These are phyloP conservation scores for Benthochromis sp. DNA, from an alignment of 2,113 vertebrate genomes.

Conservation along the genomic window DNA sequence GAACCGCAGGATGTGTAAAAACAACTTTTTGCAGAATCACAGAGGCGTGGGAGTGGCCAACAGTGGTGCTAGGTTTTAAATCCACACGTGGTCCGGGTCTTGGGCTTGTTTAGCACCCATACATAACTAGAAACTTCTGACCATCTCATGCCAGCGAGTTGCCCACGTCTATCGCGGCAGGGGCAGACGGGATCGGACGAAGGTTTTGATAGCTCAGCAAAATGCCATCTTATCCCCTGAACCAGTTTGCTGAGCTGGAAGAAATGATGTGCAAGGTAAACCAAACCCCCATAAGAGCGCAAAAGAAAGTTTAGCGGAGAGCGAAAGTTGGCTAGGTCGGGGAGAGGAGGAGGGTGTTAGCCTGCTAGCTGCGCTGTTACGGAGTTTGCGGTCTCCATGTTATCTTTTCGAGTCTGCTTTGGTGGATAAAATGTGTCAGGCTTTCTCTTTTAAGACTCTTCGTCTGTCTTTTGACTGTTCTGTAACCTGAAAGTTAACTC, in stretches of 20 bases:
- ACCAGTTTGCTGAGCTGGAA: conserved; percentile 62
- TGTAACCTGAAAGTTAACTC: neutral
- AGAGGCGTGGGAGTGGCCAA: conserved; percentile 34
- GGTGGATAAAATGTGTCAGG: neutral
- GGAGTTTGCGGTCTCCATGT: neutral
- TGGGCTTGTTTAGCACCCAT: conserved; percentile 30
- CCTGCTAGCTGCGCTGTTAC: conserved; percentile 1
- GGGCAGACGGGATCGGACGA: conserved; percentile 11
- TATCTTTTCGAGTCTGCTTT: neutral
- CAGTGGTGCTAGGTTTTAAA: conserved; percentile 58
- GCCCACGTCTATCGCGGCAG: conserved; percentile 12
- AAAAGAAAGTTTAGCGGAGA: conserved; percentile 8
- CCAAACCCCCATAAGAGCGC: neutral
- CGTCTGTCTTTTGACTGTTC: neutral
- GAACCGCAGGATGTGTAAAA: neutral
- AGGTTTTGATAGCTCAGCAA: neutral
- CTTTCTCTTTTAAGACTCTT: neutral
- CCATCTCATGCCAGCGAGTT: conserved; percentile 30
- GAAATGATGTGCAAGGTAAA: conserved; percentile 71
- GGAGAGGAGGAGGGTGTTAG: neutral
- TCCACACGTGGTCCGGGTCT: conserved; percentile 60
- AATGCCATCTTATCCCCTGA: conserved; percentile 66
- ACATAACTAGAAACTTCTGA: conserved; percentile 41
- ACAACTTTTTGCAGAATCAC: neutral
- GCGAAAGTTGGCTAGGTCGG: conserved; percentile 15